A percentile compares a stretch with the other conserved stretches of the same genome.
Evolutionary conservation across 1,140 invertebrate genomes (phyloP).

Genomic region (Penaeus japonicus): DNA sequence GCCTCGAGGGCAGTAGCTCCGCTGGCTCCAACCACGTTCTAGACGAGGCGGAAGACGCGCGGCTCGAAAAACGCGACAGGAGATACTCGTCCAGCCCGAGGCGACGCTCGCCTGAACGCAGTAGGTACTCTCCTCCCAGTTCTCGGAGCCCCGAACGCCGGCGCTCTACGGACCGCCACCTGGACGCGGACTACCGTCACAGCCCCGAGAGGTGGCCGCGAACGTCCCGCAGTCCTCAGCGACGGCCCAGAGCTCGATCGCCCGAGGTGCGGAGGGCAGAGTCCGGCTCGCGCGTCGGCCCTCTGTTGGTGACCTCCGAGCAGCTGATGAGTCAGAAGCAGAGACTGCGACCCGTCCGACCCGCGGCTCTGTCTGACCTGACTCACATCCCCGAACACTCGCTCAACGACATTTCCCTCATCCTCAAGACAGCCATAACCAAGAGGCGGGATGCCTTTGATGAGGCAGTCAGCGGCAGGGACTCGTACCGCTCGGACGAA

Average conservation of each 20-base stretch:
- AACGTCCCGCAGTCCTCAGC: conserved; percentile 26
- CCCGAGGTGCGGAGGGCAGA: conserved; percentile 16
- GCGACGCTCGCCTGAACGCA: conserved; percentile 35
- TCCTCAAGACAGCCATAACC: conserved; percentile 53
- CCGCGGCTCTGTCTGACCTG: conserved; percentile 50
- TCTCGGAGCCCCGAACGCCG: neutral
- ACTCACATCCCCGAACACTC: conserved; percentile 52
- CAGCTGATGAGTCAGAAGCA: conserved; percentile 57
- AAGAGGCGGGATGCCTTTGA: conserved; percentile 53
- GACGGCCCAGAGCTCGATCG: neutral
- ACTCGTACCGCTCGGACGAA: conserved; percentile 44
- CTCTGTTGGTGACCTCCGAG: conserved; percentile 50
- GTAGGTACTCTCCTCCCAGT: conserved; percentile 7
- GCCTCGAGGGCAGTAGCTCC: conserved; percentile 21
- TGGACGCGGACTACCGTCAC: neutral
- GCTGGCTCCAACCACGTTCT: conserved; percentile 6
- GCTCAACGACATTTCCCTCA: conserved; percentile 55
- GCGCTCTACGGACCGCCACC: neutral
- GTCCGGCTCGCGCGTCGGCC: conserved; percentile 18
- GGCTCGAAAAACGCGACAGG: neutral
- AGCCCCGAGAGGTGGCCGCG: conserved; percentile 20
- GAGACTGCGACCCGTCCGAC: conserved; percentile 53
- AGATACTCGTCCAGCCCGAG: conserved; percentile 41
- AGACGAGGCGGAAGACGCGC: neutral
- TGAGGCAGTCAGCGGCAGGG: conserved; percentile 38